Evolutionary conservation across 1,140 invertebrate genomes (phyloP).

Genomic region (Drosophila orena): DNA sequence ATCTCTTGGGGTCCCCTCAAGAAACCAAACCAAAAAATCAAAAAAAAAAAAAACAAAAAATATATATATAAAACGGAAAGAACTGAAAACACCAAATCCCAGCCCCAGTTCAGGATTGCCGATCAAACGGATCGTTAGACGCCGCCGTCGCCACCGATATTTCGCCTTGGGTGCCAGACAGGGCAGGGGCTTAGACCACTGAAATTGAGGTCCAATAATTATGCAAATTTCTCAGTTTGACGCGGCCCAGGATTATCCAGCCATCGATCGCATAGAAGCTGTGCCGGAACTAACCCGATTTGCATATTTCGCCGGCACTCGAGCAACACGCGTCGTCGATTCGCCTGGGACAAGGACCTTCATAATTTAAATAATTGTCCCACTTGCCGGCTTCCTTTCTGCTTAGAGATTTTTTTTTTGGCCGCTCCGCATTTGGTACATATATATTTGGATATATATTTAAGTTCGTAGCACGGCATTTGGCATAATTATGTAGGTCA

Average conservation of each 20-base stretch:
- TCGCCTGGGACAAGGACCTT: conserved; percentile 53
- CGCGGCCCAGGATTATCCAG: conserved; percentile 67
- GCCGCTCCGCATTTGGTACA: neutral
- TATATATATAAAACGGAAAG: neutral
- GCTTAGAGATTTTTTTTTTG: conserved; percentile 70
- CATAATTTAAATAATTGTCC: conserved; percentile 84
- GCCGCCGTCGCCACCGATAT: conserved; percentile 56
- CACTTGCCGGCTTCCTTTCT: conserved; percentile 81
- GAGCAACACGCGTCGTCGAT: conserved; percentile 72
- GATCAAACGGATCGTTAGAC: conserved; percentile 79
- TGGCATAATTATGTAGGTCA: conserved; percentile 84
- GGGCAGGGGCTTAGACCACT: conserved; percentile 40
- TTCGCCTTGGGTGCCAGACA: conserved; percentile 63
- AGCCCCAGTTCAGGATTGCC: conserved; percentile 34
- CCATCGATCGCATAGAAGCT: conserved; percentile 68
- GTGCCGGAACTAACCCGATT: conserved; percentile 76
- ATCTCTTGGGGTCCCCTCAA: conserved; percentile 19
- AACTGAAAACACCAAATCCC: neutral
- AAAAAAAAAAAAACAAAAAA: too few relatives aligned
- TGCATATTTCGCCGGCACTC: conserved; percentile 68
- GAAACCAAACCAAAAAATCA: neutral
- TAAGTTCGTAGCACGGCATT: conserved; percentile 63
- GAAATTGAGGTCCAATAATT: conserved; percentile 69
- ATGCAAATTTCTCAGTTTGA: conserved; percentile 68
- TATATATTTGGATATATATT: conserved; percentile 32